phyloP scores from a whole-genome alignment of 30 jellyfish, hydroid and myxozoan genomes.

The Hydractinia symbiolongicarpus region DNA sequence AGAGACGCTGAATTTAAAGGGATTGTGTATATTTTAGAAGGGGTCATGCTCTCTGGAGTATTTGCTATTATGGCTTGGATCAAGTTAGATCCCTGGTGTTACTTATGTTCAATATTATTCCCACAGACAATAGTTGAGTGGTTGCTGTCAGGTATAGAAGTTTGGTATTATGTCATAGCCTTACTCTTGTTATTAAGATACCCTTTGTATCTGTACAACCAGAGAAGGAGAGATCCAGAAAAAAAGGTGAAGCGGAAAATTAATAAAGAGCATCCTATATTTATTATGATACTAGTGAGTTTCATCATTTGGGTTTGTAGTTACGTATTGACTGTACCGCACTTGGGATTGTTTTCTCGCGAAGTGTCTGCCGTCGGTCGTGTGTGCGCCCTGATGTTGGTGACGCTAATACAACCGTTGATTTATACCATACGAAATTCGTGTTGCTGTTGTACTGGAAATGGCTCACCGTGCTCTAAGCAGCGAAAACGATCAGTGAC shows the following conservation, averaged over 20 bases:
- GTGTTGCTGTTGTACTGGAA: background rate
- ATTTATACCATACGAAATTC: background rate
- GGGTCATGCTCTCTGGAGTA: conserved; percentile 81
- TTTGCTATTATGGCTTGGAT: conserved; percentile 80
- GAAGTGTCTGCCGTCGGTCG: conserved; percentile 24
- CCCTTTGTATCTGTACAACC: conserved; percentile 40
- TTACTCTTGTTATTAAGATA: conserved; percentile 53
- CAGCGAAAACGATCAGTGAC: background rate
- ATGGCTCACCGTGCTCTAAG: background rate
- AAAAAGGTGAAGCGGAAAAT: conserved; percentile 22
- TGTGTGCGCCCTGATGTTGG: conserved; percentile 7
- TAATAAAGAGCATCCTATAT: conserved; percentile 76
- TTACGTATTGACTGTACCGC: conserved; percentile 62
- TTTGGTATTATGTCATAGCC: conserved; percentile 41
- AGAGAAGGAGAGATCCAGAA: conserved; percentile 42
- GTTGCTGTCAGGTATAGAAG: conserved; percentile 57
- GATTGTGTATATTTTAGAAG: conserved; percentile 84
- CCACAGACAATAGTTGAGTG: conserved; percentile 67
- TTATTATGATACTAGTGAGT: conserved; percentile 57
- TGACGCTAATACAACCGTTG: conserved; percentile 11
- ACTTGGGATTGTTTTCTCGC: conserved; percentile 28
- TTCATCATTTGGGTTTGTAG: conserved; percentile 61
- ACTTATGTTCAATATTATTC: conserved; percentile 49
- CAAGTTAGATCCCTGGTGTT: conserved; percentile 84
- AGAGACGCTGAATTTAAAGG: conserved; percentile 93